Percentiles rank a stretch among this genome's conserved stretches.
Evolutionary conservation across 92 coral and sea anemone genomes (phyloP).

Genomic region (Zoanthus sansibaricus): DNA sequence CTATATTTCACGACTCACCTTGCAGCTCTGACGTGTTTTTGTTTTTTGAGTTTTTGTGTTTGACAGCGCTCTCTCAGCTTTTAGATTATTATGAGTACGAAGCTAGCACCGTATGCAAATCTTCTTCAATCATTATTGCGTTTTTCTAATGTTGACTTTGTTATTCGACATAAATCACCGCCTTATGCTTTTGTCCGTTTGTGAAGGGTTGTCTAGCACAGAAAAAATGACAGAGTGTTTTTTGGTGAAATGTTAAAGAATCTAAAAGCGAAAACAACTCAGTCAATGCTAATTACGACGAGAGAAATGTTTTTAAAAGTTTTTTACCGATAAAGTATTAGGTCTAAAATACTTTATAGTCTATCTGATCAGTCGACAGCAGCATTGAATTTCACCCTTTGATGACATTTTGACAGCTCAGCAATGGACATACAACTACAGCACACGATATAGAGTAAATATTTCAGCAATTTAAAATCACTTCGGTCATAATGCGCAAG

Average conservation of each 20-base stretch:
- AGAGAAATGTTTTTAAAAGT: background rate
- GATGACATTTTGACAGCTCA: conserved; percentile 42
- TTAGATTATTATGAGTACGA: background rate
- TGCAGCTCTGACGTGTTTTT: background rate
- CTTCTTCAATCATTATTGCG: conserved; percentile 9
- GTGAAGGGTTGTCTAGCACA: conserved; percentile 17
- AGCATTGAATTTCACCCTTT: conserved; percentile 24
- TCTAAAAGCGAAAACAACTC: background rate
- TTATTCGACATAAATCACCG: conserved; percentile 25
- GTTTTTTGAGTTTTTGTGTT: background rate
- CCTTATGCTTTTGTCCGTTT: conserved; percentile 18
- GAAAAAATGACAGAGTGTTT: conserved; percentile 20
- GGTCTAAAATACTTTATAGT: background rate
- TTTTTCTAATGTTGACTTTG: conserved; percentile 37
- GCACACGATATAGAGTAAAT: conserved; percentile 17
- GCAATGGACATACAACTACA: background rate
- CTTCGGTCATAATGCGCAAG: conserved; percentile 24
- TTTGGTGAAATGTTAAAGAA: background rate
- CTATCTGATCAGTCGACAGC: background rate
- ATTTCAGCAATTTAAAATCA: conserved; percentile 32
- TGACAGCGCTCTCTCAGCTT: conserved; percentile 7
- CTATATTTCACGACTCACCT: background rate
- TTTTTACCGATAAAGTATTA: background rate
- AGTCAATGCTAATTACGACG: background rate
- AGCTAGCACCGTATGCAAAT: conserved; percentile 30